phyloP scores from a whole-genome alignment of 2,797 vertebrate genomes.

The Parauchenoglanis ngamensis region DNA sequence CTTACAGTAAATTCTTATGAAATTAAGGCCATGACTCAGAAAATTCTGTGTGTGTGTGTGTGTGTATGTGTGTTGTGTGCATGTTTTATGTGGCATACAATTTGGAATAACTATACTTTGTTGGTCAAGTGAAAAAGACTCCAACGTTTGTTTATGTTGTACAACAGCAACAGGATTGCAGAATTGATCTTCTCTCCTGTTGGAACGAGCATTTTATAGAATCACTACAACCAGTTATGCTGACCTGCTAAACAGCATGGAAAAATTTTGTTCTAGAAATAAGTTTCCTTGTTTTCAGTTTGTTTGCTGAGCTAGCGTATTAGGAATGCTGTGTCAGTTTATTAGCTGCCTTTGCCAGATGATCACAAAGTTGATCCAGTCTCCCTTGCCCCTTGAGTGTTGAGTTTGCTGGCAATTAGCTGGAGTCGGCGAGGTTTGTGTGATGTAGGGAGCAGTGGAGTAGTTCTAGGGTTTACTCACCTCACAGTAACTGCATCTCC shows the following conservation, averaged over 20 bases:
- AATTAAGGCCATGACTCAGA: background rate
- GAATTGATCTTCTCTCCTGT: conserved; percentile 36
- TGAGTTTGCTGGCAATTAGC: conserved; percentile 64
- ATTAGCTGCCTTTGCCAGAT: conserved; percentile 67
- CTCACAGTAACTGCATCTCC: conserved; percentile 24
- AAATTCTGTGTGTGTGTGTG: background rate
- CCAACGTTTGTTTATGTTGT: background rate
- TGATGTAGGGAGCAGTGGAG: conserved; percentile 14
- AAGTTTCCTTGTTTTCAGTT: conserved; percentile 19
- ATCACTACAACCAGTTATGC: conserved; percentile 46
- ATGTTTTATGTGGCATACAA: background rate
- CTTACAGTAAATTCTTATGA: conserved; percentile 36
- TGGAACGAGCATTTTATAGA: conserved; percentile 38
- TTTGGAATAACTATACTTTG: conserved; percentile 3
- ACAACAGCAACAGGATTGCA: conserved; percentile 17
- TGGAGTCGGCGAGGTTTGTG: conserved; percentile 38
- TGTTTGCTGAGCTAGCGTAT: conserved; percentile 48
- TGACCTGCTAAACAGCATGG: conserved; percentile 42
- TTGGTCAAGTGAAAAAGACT: conserved; percentile 1
- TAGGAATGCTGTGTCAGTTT: conserved; percentile 62
- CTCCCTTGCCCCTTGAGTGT: conserved; percentile 64
- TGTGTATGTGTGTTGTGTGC: background rate
- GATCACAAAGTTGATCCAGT: conserved; percentile 63
- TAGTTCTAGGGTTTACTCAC: conserved; percentile 33
- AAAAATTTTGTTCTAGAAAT: conserved; percentile 33